These are phyloP conservation scores for Sebastes iracundus DNA, from an alignment of 2,797 vertebrate species.

Conservation along the genomic window DNA sequence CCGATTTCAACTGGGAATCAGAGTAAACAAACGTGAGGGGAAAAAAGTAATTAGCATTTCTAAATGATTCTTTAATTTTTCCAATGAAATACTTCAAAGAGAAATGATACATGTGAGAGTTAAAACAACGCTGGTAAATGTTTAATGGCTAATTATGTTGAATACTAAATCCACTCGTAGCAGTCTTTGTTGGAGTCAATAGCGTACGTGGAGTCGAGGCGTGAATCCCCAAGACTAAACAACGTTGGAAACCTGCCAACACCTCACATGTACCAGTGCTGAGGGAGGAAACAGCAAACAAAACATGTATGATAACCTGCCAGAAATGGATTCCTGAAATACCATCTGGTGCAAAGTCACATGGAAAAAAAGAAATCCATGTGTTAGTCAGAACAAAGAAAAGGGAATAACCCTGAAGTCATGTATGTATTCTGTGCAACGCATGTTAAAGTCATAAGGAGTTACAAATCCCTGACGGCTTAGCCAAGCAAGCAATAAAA, in stretches of 20 bases:
- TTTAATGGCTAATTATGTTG: conserved; percentile 63
- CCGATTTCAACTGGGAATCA: conserved; percentile 40
- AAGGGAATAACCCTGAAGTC: conserved; percentile 33
- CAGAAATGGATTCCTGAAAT: conserved; percentile 40
- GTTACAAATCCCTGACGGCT: conserved; percentile 25
- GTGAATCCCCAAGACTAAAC: conserved; percentile 32
- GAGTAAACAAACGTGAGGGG: conserved; percentile 58
- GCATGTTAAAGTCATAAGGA: conserved; percentile 21
- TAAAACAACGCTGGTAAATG: conserved; percentile 51
- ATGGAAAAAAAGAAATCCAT: not conserved
- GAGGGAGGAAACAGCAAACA: conserved; percentile 20
- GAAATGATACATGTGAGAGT: conserved; percentile 55
- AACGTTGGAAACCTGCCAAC: conserved; percentile 53
- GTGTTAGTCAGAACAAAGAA: conserved; percentile 23
- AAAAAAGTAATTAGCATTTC: conserved; percentile 57
- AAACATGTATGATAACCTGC: conserved; percentile 45
- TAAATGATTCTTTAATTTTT: conserved; percentile 67
- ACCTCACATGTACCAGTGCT: conserved; percentile 18
- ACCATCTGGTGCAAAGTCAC: conserved; percentile 36
- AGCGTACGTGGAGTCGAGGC: conserved; percentile 15
- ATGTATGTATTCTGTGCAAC: conserved; percentile 23
- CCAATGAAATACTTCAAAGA: conserved; percentile 61
- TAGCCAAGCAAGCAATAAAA: conserved; percentile 33
- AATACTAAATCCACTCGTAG: conserved; percentile 57
- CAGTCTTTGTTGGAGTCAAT: conserved; percentile 47